Conservation (phyloP, 2,797 vertebrate species). For the Petrocephalus sullivani region DNA sequence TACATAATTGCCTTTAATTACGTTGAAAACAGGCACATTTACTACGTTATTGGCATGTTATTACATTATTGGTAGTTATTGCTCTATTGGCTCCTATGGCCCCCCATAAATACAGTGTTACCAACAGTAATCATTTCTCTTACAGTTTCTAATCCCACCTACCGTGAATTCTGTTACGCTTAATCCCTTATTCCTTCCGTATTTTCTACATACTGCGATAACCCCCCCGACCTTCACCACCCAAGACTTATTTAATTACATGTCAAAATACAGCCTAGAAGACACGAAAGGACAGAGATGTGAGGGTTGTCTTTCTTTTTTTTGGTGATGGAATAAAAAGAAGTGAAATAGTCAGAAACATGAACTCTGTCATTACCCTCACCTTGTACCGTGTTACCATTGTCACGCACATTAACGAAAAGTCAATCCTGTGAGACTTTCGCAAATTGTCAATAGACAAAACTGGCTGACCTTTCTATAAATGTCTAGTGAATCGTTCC, state of each 20-base stretch:
- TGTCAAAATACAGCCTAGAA: conserved; percentile 37
- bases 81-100: background rate
- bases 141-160: background rate
- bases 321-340: conserved; percentile 52
- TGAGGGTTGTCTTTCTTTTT: conserved; percentile 25
- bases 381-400: conserved; percentile 20
- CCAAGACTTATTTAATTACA: background rate
- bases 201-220: background rate
- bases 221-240: background rate
- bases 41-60: background rate
- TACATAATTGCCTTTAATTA: background rate
- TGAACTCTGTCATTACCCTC: conserved; percentile 50
- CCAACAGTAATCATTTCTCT: background rate
- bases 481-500: conserved; percentile 8
- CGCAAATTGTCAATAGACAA: conserved; percentile 42
- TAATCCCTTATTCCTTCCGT: background rate
- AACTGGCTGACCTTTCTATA: conserved; percentile 36
- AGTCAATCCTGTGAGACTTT: conserved; percentile 40
- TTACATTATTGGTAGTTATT: background rate
- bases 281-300: conserved; percentile 35
- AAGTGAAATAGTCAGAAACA: conserved; percentile 57
- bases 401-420: conserved; percentile 36
- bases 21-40: background rate
- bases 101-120: background rate
- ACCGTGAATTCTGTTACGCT: background rate